Base-by-base conservation (phyloP, 2,888 invertebrate species). In the Melikaiella ostensackeni region DNA sequence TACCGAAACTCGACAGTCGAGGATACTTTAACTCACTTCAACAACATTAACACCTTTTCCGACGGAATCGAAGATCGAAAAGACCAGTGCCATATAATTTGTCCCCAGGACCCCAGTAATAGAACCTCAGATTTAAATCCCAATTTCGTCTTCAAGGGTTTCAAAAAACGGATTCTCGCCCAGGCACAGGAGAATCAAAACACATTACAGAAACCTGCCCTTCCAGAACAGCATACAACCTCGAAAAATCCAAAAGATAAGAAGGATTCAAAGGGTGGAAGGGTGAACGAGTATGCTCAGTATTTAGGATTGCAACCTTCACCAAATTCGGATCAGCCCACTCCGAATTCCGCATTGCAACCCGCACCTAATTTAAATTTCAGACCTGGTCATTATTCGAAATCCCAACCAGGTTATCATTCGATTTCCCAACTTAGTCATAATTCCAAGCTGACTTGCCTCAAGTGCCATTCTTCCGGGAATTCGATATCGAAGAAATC, bases 261-360 rank as follows among this genome's bases (percentile, higher is more conserved):
- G 61, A 86, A 84, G 59, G 84, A 84, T 0, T 85, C 83, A 46
- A 80, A 77, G 59, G 66, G 75, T 5, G 88, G 90, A 77, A 84
- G 84, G 42, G 88, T 85, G 77, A 90, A 75, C 80, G 95, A 95
- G 87, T 95, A 95, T 92, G 95, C 95, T 73, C 95, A 96, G 88
- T 95, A 95, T 89, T 92, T 95, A 84, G 95, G 95, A 19, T 90
- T 96, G 77, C 95, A 95, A 88, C 91, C 90, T 5, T 78, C 80
- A 11, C 59, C 64, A 16, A 79, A 75, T 38, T 78, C n/a, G 84
- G 89, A 16, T 24, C 70, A 70, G 30, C 46, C 50, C n/a, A 30
- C 70, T 30, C 30, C 30, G 30, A 70, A 70, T 70, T 70, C 70
- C 19, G 27, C 30, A 16, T n/a, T 27, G 27, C 50, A 70, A 19